Base-by-base conservation (phyloP, 2,113 vertebrate genomes). In the Sebastes fasciatus region DNA sequence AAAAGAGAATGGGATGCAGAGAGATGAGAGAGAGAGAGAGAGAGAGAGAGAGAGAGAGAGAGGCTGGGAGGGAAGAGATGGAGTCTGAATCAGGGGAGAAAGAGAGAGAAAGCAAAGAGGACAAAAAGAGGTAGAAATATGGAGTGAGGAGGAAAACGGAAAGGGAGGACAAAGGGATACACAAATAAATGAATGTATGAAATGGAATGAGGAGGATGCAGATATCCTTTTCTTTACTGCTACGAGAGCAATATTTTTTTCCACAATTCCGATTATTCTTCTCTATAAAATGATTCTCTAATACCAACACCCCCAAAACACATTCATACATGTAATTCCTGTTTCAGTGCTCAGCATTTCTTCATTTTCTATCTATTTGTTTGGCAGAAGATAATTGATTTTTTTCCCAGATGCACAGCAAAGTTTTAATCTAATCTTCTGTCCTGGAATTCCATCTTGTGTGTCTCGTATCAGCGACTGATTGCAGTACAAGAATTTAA, bases 1-100 rank as follows among this genome's bases (percentile, higher is more conserved):
- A 81, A 62, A 77, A 54, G 66, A 88, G 64, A 74, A 88, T 68
- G 52, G 77, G 88, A 88, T 85, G 65, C 42, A 64, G 49, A 52
- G 52, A 71, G 74, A 79, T 55, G 43, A 60, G 66, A 72, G 74
- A 49, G 69, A 8, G n/a, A 55, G 67, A 68, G 71, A 48, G 75
- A 82, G 68, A 73, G 1, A 61, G 79, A 55, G 23, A 64, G 68
- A 42, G 26, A 54, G 45, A 57, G 64, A 49, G 66, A 72, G 74
- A 54, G 70, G 65, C 21, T 82, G 79, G 71, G 48, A 72, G 72
- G 65, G 58, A 55, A 51, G 73, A 79, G 66, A 64, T 11, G 54
- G 67, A 82, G 52, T 58, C 64, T n/a, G n/a, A 76, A 54, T 62
- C 21, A 73, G 60, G 34, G 62, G 66, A 83, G 62, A 74, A 1